Evolutionary conservation across 2,113 vertebrate genomes (phyloP), one percentile per base, ranked within the genome.

Genomic region (Alligator sinensis): DNA sequence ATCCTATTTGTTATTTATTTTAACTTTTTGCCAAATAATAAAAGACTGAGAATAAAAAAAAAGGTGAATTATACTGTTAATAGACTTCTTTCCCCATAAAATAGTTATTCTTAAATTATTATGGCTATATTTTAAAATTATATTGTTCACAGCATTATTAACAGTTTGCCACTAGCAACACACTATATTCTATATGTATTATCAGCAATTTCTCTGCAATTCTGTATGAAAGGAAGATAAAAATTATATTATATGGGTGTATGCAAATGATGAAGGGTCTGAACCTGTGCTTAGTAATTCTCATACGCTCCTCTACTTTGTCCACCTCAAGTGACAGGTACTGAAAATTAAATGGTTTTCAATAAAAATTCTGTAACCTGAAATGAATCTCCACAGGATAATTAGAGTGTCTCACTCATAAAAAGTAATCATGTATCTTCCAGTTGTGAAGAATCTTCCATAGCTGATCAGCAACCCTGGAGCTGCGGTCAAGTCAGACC

Each of bases 321-420:
- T 97, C 96, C 96, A 97, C 86, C 88, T 96, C 78, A 86, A 96
- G 92, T 97, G 96, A 96, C 91, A 97, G 93, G 85, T 89, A 96
- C 94, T 96, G 96, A 96, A 97, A 96, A 97, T 97, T 97, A 98
- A 97, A 97, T 95, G 78, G 88, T 96, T 98, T 98, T 96, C 95
- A 97, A 95, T 97, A 97, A 97, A 97, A 98, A 91, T 83, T 96
- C 94, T 97, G 93, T 94, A 97, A 97, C 92, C 88, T 96, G 95
- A 97, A 97, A 97, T 90, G 61, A 96, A 97, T 98, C 97, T 95
- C 96, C 84, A 70, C 88, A 89, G 96, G 82, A 96, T 97, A 98
- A 97, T 98, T 97, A 97, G 80, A 96, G 54, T 96, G 96, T 94
- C 94, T 96, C 91, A 82, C 86, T 92, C 97, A 97, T 97, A 96